Base-by-base conservation (phyloP, 2,113 vertebrate genomes). In the Lophius piscatorius region DNA sequence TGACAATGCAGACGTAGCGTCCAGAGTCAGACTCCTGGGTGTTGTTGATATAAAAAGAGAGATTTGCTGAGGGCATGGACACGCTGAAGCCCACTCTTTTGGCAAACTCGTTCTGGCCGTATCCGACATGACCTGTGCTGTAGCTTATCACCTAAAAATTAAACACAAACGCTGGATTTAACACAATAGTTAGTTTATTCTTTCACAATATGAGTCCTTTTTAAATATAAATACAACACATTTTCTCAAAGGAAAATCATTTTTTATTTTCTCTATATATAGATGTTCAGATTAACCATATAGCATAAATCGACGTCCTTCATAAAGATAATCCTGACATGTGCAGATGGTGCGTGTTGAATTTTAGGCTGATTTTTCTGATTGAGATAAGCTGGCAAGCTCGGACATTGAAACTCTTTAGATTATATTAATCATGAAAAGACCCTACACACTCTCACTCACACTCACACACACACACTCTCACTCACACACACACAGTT, bases 1-100 rank as follows among this genome's bases (percentile, higher is more conserved):
- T 91, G 65, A 99, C 93, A 0, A 84, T 89, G 77, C 94, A 97
- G 39, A 82, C 62, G 81, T 96, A 97, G 54, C 73, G 88, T 1
- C 95, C 95, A 0, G 95, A 92, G 81, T 98, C 95, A 0, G 70
- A 68, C 76, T 97, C 94, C 63, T 63, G 91, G 0, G 94, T 94
- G 79, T 85, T 69, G 34, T 94, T 93, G 89, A 98, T 93, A 68
- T 84, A 65, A 71, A 99, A 82, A 0, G 96, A 98, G 78, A 97
- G 81, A 38, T 98, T 97, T 68, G 64, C 79, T 0, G 78, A 91
- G 11, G 82, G 78, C 89, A 93, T 80, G 9, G 86, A 2, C 65
- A 91, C 49, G 3, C 91, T 82, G 76, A 99, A 94, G 18, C 92
- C 89, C 23, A 89, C 72, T 0, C 94, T 90, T 18, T 81, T 65